Base-by-base conservation (phyloP, 2,113 vertebrate genomes). In the Scomber japonicus region DNA sequence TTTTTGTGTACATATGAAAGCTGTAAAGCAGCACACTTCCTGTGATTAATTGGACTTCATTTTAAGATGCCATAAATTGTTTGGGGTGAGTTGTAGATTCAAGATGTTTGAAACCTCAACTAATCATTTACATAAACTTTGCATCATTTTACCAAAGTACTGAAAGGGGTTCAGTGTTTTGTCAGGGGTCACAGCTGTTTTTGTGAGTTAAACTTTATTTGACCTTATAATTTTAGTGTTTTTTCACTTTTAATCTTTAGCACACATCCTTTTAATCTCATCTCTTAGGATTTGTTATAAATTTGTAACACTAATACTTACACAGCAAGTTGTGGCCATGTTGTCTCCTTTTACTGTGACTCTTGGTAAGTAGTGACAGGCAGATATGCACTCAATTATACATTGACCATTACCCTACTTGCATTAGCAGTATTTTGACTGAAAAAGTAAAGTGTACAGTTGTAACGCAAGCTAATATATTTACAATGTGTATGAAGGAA, bases 31-130 rank as follows among this genome's bases (percentile, higher is more conserved):
- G 50, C n/a, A 21, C 45, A 27, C 24, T 27, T 27, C 24, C 67
- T 63, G 14, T 19, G 11, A 55, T 72, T 72, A 71, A 68, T 71
- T 81, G 53, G 61, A 79, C 53, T 71, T 63, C 14, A 40, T 15
- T 77, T 78, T 63, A 75, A 81, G 64, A 73, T 51, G 44, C 30
- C 49, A 59, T 80, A 51, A 66, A 84, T 63, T 59, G 46, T 35
- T 53, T 57, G 24, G 45, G 0, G 67, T 62, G 55, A 78, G 55
- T 73, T 85, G 31, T 66, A 44, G 55, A 64, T 57, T 53, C 51
- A 66, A 27, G 24, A 27, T 27, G 24, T 27, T 27, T 27, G 24
- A 27, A 27, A 76, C 81, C 35, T 35, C 53, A 73, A 56, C 59
- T 45, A 71, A 75, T 71, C 59, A 55, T 19, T 75, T 35, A 56